Base-by-base conservation (phyloP, 1,140 invertebrate genomes). In the Ceratitis capitata region DNA sequence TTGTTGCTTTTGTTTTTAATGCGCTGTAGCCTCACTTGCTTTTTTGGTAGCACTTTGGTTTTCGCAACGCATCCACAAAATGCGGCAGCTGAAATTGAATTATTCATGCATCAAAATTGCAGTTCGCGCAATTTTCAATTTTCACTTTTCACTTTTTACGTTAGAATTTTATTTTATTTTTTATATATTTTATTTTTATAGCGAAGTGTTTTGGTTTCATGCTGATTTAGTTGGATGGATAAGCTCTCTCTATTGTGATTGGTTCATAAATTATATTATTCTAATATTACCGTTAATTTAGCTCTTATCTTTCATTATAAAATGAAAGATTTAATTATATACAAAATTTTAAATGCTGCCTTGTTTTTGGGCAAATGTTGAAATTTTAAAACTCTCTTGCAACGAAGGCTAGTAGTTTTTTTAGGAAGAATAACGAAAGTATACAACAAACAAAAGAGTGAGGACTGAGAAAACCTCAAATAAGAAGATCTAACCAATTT, bases 51-150 rank as follows among this genome's bases (percentile, higher is more conserved):
- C 26, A n/a, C 32, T 3, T 69, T 35, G 19, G 35, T 39, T 69
- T 32, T 39, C 39, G 16, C 12, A 69, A 19, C 58, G 58, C 14
- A 69, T 69, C 69, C 69, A 19, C 69, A 42, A 42, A 45, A 78
- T 78, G 69, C 69, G 69, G 69, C 35, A 78, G 45, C 39, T 78
- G 10, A 45, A 78, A 78, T 45, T 78, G 69, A 78, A 78, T 78
- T 78, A 78, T 78, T 78, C 69, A 78, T 45, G 69, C 69, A 45
- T 78, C 39, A 26, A 78, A 78, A 78, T 78, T 78, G 69, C n/a
- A 78, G 69, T 78, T 42, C 39, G 39, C 39, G 23, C 39, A 42
- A 78, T 78, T 78, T 78, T 78, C 39, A 26, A 3, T 78, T 78
- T 19, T 78, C 14, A 45, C 23, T 35, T 35, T 64, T n/a, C n/a